A percentile compares a stretch with the other conserved stretches of the same genome.
Evolutionary conservation across 2,797 vertebrate species (phyloP).

Genomic region (Nannoperca australis): DNA sequence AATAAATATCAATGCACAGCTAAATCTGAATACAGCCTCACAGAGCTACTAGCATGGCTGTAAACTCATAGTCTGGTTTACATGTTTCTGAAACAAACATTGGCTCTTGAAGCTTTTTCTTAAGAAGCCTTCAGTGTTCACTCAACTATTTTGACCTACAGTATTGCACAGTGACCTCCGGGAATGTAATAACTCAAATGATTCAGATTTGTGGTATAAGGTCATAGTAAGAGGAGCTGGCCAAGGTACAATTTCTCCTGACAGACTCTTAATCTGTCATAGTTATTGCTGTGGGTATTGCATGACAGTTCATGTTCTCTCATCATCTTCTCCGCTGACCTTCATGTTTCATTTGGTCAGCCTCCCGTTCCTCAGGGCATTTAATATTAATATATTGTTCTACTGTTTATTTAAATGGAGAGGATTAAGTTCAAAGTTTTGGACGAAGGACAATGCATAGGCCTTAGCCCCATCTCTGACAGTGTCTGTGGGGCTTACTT

Average conservation of each 20-base stretch:
- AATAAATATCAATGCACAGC: neutral
- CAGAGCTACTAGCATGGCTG: neutral
- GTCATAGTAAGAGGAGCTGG: conserved; percentile 57
- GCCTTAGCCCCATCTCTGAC: conserved; percentile 28
- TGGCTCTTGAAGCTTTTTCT: conserved; percentile 12
- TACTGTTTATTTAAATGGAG: conserved; percentile 69
- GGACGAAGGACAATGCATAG: conserved; percentile 30
- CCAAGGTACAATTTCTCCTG: conserved; percentile 63
- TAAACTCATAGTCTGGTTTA: conserved; percentile 18
- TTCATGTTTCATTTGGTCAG: conserved; percentile 73
- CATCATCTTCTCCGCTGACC: conserved; percentile 69
- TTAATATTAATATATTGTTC: conserved; percentile 60
- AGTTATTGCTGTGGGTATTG: conserved; percentile 73
- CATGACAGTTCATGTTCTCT: conserved; percentile 73
- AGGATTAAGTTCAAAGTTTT: conserved; percentile 43
- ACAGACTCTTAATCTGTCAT: conserved; percentile 74
- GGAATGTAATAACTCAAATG: conserved; percentile 69
- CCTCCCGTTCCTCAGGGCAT: conserved; percentile 44
- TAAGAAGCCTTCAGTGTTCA: conserved; percentile 34
- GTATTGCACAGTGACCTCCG: conserved; percentile 60
- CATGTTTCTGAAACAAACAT: conserved; percentile 9
- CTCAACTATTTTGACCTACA: conserved; percentile 48
- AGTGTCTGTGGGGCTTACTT: conserved; percentile 25
- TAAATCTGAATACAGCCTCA: neutral
- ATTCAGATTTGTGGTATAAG: conserved; percentile 68